phyloP scores from a whole-genome alignment of 2,888 invertebrate genomes.

The Megaustenia siamemsis region DNA sequence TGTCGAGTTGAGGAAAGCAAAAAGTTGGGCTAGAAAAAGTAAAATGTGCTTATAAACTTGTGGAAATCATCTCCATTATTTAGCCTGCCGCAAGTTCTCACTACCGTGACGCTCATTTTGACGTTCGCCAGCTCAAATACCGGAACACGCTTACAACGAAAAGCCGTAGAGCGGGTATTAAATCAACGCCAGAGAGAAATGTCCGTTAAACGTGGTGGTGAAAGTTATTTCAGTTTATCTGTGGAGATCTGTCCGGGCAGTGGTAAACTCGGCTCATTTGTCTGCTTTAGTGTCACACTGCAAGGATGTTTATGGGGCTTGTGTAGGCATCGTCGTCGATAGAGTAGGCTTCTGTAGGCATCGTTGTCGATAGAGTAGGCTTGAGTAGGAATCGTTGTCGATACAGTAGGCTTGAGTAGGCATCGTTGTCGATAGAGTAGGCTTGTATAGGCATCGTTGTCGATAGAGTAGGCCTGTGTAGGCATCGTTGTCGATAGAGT shows the following conservation, averaged over 20 bases:
- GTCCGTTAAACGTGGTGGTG: constrained; percentile 39
- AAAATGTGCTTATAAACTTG: too few relatives aligned
- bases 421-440: too few relatives aligned
- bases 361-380: too few relatives aligned
- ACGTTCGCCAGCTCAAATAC: constrained; percentile 10
- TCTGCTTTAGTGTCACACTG: constrained; percentile 29
- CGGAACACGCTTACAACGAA: constrained; percentile 37
- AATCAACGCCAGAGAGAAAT: constrained; percentile 30
- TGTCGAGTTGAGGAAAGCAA: neutral
- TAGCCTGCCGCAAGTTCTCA: neutral
- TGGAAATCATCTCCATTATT: constrained; percentile 37
- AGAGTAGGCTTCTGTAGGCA: too few relatives aligned
- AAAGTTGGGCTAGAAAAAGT: constrained; percentile 1
- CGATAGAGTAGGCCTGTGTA: too few relatives aligned
- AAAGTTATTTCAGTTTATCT: constrained; percentile 43
- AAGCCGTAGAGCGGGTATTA: constrained; percentile 1
- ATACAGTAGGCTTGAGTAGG: too few relatives aligned
- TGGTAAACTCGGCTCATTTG: constrained; percentile 37
- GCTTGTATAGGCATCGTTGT: too few relatives aligned
- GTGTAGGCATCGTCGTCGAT: neutral
- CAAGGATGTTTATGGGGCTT: constrained; percentile 17
- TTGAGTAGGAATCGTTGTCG: too few relatives aligned
- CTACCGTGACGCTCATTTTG: constrained; percentile 13
- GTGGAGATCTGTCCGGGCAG: constrained; percentile 18
- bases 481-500: too few relatives aligned